These are phyloP conservation scores for Seira ritae DNA, from an alignment of 2,888 invertebrate species.

Conservation along the genomic window DNA sequence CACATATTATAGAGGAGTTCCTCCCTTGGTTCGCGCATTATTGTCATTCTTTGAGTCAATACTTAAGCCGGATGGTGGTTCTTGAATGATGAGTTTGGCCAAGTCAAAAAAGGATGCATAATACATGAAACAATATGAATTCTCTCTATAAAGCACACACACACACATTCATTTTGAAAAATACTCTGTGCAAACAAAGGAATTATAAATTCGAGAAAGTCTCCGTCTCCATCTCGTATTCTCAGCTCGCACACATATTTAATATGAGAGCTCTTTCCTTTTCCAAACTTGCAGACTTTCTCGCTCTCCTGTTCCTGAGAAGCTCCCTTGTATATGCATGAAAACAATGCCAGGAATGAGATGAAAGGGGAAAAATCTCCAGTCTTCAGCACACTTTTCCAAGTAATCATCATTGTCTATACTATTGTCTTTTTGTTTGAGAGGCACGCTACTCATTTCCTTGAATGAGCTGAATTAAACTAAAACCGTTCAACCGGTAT, in stretches of 20 bases:
- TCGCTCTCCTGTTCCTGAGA: too few species aligned
- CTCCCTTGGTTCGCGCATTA: not conserved
- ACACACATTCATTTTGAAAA: too few species aligned
- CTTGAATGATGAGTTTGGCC: not conserved
- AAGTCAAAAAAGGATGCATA: not conserved
- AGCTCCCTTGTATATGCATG: not conserved
- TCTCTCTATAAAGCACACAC: not conserved
- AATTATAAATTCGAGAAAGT: not conserved
- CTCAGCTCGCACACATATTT: too few species aligned
- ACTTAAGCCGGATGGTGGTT: not conserved
- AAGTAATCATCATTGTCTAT: slow-evolving; percentile 26
- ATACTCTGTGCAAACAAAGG: not conserved
- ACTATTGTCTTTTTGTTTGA: slow-evolving; percentile 39
- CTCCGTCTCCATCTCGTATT: not conserved
- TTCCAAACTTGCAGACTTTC: not conserved
- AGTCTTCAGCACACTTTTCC: slow-evolving; percentile 22
- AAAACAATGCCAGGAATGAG: not conserved
- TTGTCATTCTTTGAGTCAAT: not conserved
- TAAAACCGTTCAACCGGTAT: slow-evolving; percentile 45
- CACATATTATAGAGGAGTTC: too few species aligned
- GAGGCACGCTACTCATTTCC: slow-evolving; percentile 7
- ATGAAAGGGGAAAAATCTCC: slow-evolving; percentile 23
- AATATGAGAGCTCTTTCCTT: too few species aligned
- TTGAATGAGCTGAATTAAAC: slow-evolving; percentile 14
- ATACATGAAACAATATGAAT: not conserved